Conservation (phyloP, 2,888 invertebrate genomes). For the Campoletis raptor region DNA sequence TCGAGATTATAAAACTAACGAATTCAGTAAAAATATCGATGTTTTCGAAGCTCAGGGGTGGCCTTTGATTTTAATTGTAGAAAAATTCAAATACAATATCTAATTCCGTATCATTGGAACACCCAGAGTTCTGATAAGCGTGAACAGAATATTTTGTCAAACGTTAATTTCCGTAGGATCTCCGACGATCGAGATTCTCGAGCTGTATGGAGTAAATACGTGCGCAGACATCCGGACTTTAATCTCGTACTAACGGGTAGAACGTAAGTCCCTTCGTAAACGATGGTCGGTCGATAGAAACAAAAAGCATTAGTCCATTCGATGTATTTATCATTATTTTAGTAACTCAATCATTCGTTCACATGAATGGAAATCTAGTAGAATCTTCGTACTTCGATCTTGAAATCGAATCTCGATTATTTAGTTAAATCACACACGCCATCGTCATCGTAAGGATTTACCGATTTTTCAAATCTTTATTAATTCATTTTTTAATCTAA, state of each 20-base stretch:
- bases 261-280: constrained; percentile 79
- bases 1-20: too few relatives aligned
- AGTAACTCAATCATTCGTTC: constrained; percentile 45
- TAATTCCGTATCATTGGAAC: neutral
- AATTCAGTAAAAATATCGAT: too few relatives aligned
- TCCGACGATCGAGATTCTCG: constrained; percentile 77
- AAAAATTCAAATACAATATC: neutral
- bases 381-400: constrained; percentile 16
- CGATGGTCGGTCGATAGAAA: constrained; percentile 33
- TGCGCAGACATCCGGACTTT: constrained; percentile 82
- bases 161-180: constrained; percentile 75
- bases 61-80: too few relatives aligned
- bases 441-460: constrained; percentile 51
- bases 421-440: constrained; percentile 40
- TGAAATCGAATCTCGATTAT: constrained; percentile 38
- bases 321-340: constrained; percentile 36
- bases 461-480: constrained; percentile 19
- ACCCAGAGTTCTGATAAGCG: neutral
- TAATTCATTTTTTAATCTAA: neutral
- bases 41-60: too few relatives aligned
- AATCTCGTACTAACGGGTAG: constrained; percentile 82
- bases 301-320: constrained; percentile 16
- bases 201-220: constrained; percentile 80
- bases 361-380: constrained; percentile 29
- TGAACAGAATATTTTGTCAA: neutral